phyloP scores from a whole-genome alignment of 2,797 vertebrate species.

The Rhodeus uyekii region DNA sequence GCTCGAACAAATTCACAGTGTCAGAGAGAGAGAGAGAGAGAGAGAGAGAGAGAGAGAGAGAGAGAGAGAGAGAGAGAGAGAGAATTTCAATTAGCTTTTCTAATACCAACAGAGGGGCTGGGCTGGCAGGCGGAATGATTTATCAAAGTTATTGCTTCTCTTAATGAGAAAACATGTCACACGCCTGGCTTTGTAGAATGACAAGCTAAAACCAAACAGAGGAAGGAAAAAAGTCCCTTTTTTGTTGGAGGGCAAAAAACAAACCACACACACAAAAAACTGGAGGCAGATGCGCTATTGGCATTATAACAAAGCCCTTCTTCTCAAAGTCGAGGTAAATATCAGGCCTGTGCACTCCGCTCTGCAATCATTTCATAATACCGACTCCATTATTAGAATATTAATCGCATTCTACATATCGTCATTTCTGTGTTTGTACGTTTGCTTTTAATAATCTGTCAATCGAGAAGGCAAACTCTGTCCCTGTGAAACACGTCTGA shows the following conservation, averaged over 20 bases:
- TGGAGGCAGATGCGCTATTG: conserved; percentile 39
- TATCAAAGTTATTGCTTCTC: conserved; percentile 82
- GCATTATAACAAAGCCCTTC: conserved; percentile 47
- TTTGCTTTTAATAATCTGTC: conserved; percentile 21
- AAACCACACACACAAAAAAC: conserved; percentile 28
- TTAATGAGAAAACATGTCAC: conserved; percentile 75
- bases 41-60: conserved; percentile 21
- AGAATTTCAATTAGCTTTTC: conserved; percentile 79
- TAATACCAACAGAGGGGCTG: conserved; percentile 79
- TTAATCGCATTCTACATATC: conserved; percentile 38
- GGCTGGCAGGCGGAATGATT: conserved; percentile 78
- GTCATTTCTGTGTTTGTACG: neutral
- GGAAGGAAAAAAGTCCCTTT: conserved; percentile 44
- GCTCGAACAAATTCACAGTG: conserved; percentile 53
- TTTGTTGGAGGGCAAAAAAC: conserved; percentile 45
- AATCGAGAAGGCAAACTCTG: neutral
- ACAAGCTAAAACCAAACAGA: conserved; percentile 69
- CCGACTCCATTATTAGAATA: conserved; percentile 28
- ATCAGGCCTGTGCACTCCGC: conserved; percentile 13
- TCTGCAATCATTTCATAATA: conserved; percentile 38
- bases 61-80: conserved; percentile 30
- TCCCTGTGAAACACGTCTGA: neutral
- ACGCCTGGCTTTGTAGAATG: conserved; percentile 73
- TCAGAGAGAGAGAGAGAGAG: conserved; percentile 28
- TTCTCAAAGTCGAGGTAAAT: conserved; percentile 39